Evolutionary conservation across 2,888 invertebrate genomes (phyloP).

Genomic region (Tenthredo livida): DNA sequence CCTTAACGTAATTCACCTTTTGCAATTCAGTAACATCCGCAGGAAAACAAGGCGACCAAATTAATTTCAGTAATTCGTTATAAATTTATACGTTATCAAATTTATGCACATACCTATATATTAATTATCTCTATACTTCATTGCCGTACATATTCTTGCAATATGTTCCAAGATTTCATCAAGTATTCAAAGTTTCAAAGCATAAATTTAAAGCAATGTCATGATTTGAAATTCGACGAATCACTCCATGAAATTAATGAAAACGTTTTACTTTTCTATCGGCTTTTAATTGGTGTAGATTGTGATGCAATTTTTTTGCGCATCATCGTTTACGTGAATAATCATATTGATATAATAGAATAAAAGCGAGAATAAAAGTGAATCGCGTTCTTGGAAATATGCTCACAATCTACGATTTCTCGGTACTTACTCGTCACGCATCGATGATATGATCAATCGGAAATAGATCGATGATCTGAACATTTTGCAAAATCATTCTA

Average conservation of each 20-base stretch:
- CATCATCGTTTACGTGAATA: not conserved
- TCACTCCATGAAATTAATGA: not conserved
- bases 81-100: not conserved
- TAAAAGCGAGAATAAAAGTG: not conserved
- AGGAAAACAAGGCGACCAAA: constrained; percentile 14
- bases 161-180: not conserved
- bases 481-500: not conserved
- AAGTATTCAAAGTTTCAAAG: constrained; percentile 3
- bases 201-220: not conserved
- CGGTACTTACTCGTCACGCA: not conserved
- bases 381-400: not conserved
- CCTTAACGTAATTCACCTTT: constrained; percentile 10
- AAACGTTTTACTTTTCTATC: not conserved
- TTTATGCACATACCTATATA: not conserved
- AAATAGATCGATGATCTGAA: constrained; percentile 4
- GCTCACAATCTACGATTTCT: not conserved
- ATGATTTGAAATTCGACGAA: not conserved
- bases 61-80: not conserved
- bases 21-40: constrained; percentile 24
- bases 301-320: constrained; percentile 15
- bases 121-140: not conserved
- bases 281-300: not conserved
- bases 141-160: not conserved
- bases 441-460: not conserved
- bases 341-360: not conserved